These are phyloP conservation scores for Pseudococcus longispinus DNA, from an alignment of 2,888 invertebrate species.

Conservation along the genomic window DNA sequence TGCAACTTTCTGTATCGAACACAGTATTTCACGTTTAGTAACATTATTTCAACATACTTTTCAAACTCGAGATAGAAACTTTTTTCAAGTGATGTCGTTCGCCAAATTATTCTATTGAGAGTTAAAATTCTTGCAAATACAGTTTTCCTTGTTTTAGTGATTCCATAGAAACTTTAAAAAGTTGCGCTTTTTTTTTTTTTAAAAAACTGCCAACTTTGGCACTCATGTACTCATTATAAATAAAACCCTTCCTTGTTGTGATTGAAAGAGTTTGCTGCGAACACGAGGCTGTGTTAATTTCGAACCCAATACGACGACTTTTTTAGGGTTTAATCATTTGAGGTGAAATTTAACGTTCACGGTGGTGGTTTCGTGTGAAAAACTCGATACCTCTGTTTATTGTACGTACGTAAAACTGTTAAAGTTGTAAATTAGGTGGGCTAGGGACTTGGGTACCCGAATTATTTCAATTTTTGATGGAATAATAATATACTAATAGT, in stretches of 20 bases:
- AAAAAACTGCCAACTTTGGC: not conserved
- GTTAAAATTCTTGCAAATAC: conserved; percentile 4
- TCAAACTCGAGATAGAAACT: conserved; percentile 5
- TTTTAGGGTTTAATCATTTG: not conserved
- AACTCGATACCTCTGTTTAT: not conserved
- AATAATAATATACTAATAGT: too few species aligned
- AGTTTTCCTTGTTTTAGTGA: not conserved
- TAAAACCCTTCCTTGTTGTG: not conserved
- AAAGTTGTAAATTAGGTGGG: not conserved
- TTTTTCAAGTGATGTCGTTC: conserved; percentile 8
- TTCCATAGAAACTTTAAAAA: not conserved
- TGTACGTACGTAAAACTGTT: not conserved
- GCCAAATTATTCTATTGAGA: conserved; percentile 38
- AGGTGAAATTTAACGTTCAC: not conserved
- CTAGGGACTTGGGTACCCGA: too few species aligned
- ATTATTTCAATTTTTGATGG: too few species aligned
- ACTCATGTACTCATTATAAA: not conserved
- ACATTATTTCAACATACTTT: conserved; percentile 18
- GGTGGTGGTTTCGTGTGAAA: not conserved
- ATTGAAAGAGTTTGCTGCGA: not conserved
- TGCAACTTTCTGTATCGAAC: not conserved
- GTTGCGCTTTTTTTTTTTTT: not conserved
- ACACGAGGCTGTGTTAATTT: not conserved
- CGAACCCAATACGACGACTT: not conserved
- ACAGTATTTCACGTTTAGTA: conserved; percentile 2